Conservation (phyloP, 2,888 invertebrate species). For the Zygogramma bicolorata region DNA sequence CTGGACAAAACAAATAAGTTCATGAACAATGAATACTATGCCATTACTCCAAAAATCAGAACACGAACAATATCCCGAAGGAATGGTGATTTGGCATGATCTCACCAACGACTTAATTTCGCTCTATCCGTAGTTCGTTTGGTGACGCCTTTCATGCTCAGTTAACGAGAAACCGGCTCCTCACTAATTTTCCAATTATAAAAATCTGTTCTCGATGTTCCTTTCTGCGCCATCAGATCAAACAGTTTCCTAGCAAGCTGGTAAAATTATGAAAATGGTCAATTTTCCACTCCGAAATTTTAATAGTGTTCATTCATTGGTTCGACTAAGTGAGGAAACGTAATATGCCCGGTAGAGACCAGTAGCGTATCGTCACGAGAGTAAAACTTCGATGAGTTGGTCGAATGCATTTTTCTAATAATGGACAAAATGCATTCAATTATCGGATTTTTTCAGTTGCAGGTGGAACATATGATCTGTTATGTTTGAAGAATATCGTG, state of each 20-base stretch:
- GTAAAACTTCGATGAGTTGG: too few species aligned
- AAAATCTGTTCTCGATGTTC: conserved; percentile 38
- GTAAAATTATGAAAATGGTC: conserved; percentile 45
- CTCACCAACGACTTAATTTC: neutral
- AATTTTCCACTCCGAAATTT: conserved; percentile 37
- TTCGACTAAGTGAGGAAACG: conserved; percentile 34
- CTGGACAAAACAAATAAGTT: too few species aligned
- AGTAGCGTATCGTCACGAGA: neutral
- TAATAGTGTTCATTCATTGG: conserved; percentile 43
- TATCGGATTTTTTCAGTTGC: too few species aligned
- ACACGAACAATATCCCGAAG: neutral
- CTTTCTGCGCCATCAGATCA: conserved; percentile 16
- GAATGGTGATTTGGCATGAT: neutral
- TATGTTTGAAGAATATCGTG: too few species aligned
- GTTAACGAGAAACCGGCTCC: neutral
- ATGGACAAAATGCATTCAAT: too few species aligned
- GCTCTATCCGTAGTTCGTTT: neutral
- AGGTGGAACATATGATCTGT: too few species aligned
- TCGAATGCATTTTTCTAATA: too few species aligned
- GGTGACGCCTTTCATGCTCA: neutral
- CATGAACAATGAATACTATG: neutral
- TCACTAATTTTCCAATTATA: conserved; percentile 39
- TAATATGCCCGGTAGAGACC: conserved; percentile 20
- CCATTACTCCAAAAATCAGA: neutral
- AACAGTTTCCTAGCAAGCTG: conserved; percentile 43